Evolutionary conservation across 2,888 invertebrate genomes (phyloP), one percentile per base, ranked within the genome.

Genomic region (Ophion slaviceki): DNA sequence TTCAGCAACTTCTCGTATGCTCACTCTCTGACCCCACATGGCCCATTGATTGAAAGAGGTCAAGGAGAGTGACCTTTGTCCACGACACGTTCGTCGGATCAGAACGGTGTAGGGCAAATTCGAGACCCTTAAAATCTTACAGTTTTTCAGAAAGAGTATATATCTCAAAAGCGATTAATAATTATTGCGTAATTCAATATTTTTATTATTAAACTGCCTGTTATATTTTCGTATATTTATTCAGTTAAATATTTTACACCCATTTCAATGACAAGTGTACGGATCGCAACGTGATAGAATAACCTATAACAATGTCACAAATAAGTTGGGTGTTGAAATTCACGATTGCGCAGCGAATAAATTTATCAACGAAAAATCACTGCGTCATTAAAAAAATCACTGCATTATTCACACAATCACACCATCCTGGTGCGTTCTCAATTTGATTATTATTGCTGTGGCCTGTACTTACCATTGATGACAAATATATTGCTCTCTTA

Each of bases 11-110:
- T 53, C 17, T 17, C 53, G 53, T 53, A 53, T 53, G 53, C 53
- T 53, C 11, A 53, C 53, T 14, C 53, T 5, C 53, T 53, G 53
- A 53, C 53, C 53, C 53, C 53, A 5, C 17, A 53, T 17, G 53
- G 53, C 17, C 53, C 53, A 53, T 53, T 53, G 53, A 53, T 53
- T 53, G 53, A 53, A 17, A 32, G 17, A 59, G n/a, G 36, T 59
- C 6, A 61, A 57, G 67, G 36, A 53, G 59, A 68, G 77, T 68
- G 40, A 40, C 67, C 57, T 20, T 57, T 67, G 20, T 57, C 53
- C 53, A 53, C 53, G 53, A 53, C 17, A 53, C 53, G 53, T 17
- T 17, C 11, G 53, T 53, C 17, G 53, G 53, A 53, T 53, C 17
- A 5, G 53, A 53, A 53, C 53, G 53, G 14, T 3, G 17, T 53